phyloP scores from a whole-genome alignment of 37 sponge, comb jelly and placozoan genomes.

The Tethya wilhelma region DNA sequence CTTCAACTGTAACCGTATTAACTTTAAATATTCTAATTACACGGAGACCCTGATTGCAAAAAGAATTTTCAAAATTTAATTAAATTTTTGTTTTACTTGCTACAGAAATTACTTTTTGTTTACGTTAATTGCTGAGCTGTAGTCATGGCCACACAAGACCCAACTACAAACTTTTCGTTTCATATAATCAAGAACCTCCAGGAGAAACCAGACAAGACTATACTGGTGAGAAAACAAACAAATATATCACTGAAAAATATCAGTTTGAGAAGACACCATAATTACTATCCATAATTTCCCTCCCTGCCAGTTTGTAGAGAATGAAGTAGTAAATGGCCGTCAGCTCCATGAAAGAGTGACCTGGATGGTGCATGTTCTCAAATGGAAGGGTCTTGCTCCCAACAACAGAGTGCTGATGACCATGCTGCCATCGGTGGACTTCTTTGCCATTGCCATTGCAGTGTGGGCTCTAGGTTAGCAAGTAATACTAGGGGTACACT shows the following conservation, averaged over 20 bases:
- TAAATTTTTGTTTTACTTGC: no score
- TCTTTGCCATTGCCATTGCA: conserved; percentile 70
- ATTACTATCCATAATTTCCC: neutral
- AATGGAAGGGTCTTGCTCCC: conserved; percentile 42
- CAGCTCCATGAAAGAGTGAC: conserved; percentile 58
- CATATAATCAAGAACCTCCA: conserved; percentile 42
- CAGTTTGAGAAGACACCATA: no score
- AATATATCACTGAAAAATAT: no score
- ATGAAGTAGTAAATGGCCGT: conserved; percentile 24
- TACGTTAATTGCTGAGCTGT: no score
- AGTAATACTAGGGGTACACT: no score
- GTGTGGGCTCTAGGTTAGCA: conserved; percentile 59
- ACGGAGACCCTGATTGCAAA: no score
- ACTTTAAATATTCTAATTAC: no score
- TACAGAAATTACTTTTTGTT: no score
- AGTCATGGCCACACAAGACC: conserved; percentile 11
- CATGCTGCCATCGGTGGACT: conserved; percentile 54
- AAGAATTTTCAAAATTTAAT: no score
- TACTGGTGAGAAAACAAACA: conserved; percentile 42
- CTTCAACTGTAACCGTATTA: no score
- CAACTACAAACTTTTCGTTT: conserved; percentile 51
- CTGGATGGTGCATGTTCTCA: conserved; percentile 29
- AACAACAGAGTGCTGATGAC: conserved; percentile 65
- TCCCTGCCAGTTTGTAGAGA: neutral
- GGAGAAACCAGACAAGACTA: conserved; percentile 36